Percentiles rank a stretch among this genome's conserved stretches.
These are phyloP conservation scores for Tangara arthus DNA, from an alignment of 2,797 vertebrate species.

Conservation along the genomic window DNA sequence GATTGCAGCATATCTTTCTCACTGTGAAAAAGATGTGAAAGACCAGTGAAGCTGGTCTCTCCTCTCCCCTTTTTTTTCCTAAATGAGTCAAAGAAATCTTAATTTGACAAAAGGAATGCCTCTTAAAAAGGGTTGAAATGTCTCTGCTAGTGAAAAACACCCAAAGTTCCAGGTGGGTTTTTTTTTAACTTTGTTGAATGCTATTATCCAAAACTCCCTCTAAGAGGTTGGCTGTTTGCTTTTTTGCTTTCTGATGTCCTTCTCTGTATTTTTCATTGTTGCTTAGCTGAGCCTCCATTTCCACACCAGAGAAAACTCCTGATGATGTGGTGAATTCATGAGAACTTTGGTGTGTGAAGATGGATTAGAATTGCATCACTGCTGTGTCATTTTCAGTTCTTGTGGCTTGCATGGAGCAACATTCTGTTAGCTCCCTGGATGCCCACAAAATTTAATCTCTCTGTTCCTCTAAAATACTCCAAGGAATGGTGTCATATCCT, in stretches of 20 bases:
- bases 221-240: background rate
- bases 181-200: background rate
- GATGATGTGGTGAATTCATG: background rate
- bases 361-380: background rate
- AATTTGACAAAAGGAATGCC: background rate
- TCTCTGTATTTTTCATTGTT: background rate
- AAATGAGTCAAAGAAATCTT: background rate
- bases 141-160: background rate
- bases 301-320: background rate
- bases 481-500: conserved; percentile 36
- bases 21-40: background rate
- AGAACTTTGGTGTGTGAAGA: background rate
- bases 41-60: background rate
- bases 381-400: background rate
- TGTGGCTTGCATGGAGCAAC: background rate
- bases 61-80: rapidly evolving
- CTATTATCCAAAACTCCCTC: background rate
- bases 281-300: background rate
- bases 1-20: background rate
- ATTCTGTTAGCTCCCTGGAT: conserved; percentile 7
- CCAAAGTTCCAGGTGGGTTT: background rate
- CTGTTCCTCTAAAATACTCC: background rate
- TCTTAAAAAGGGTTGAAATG: background rate
- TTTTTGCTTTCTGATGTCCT: background rate
- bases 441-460: background rate